These are phyloP conservation scores for Arctocebus calabarensis DNA, from an alignment of 2,797 vertebrate species.

Conservation along the genomic window DNA sequence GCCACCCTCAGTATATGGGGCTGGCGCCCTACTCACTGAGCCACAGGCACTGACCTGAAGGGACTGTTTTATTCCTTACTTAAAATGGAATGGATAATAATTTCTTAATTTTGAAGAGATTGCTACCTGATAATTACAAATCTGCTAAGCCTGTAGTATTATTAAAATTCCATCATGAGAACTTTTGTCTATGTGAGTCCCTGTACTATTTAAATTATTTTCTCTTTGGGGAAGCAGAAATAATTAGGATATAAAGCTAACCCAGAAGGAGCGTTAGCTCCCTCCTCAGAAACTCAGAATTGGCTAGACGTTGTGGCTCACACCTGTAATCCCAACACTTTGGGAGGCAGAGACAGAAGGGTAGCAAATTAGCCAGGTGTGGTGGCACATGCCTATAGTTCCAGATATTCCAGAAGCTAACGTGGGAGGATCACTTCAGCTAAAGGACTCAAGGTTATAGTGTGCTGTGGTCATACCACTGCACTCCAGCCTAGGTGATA, in stretches of 20 bases:
- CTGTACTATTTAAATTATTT: slow-evolving; percentile 15
- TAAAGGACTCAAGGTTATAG: no score
- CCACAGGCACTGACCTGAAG: no score
- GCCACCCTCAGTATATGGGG: no score
- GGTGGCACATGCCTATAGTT: neutral
- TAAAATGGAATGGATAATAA: slow-evolving; percentile 47
- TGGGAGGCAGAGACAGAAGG: neutral
- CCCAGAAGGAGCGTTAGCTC: neutral
- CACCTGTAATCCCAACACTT: neutral
- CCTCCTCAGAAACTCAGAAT: slow-evolving; percentile 25
- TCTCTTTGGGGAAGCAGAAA: slow-evolving; percentile 7
- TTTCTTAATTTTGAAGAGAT: slow-evolving; percentile 58
- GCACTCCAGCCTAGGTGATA: no score
- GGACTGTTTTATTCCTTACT: slow-evolving; percentile 28
- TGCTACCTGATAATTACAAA: slow-evolving; percentile 12
- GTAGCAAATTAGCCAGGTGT: neutral
- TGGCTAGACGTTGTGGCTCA: neutral
- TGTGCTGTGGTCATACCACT: no score
- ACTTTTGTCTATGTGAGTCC: neutral
- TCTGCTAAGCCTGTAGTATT: neutral
- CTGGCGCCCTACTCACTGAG: no score
- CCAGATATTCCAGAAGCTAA: no score
- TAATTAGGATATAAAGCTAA: neutral
- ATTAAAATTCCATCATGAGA: neutral
- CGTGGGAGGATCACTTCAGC: no score